phyloP scores from a whole-genome alignment of 2,113 vertebrate species.

The Xyliphius kryptos region DNA sequence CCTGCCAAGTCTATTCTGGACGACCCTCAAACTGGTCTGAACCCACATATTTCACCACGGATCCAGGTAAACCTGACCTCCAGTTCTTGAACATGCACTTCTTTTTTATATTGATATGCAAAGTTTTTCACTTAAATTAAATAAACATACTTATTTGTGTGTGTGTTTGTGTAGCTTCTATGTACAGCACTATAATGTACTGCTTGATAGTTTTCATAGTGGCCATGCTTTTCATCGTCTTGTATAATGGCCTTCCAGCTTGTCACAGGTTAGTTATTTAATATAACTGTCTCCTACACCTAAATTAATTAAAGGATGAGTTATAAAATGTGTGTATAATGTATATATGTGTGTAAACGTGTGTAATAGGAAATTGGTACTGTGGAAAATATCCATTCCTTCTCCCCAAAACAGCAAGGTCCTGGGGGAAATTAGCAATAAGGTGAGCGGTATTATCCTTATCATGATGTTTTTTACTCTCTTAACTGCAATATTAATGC shows the following conservation, averaged over 20 bases:
- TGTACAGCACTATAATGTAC: slow-evolving; percentile 41
- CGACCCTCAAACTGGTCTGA: slow-evolving; percentile 58
- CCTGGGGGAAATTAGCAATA: slow-evolving; percentile 31
- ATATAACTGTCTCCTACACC: background rate
- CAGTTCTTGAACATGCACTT: too few relatives aligned
- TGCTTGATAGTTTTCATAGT: slow-evolving; percentile 21
- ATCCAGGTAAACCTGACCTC: slow-evolving; percentile 45
- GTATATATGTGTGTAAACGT: too few relatives aligned
- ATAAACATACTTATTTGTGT: background rate
- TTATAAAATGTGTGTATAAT: too few relatives aligned
- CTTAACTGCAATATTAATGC: too few relatives aligned
- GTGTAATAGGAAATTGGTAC: slow-evolving; percentile 30
- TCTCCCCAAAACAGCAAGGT: slow-evolving; percentile 47
- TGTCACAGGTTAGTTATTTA: slow-evolving; percentile 51
- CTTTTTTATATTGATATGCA: too few relatives aligned
- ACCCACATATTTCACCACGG: slow-evolving; percentile 48
- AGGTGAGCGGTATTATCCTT: slow-evolving; percentile 34
- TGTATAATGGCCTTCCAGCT: slow-evolving; percentile 48
- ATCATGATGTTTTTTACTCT: too few relatives aligned
- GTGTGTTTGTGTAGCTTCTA: slow-evolving; percentile 38
- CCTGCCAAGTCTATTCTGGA: slow-evolving; percentile 7
- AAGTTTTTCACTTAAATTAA: too few relatives aligned
- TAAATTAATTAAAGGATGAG: too few relatives aligned
- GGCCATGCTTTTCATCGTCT: slow-evolving; percentile 29
- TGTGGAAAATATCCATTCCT: slow-evolving; percentile 43